phyloP scores from a whole-genome alignment of 2,797 vertebrate genomes.

The Paratrypauchen microcephalus region DNA sequence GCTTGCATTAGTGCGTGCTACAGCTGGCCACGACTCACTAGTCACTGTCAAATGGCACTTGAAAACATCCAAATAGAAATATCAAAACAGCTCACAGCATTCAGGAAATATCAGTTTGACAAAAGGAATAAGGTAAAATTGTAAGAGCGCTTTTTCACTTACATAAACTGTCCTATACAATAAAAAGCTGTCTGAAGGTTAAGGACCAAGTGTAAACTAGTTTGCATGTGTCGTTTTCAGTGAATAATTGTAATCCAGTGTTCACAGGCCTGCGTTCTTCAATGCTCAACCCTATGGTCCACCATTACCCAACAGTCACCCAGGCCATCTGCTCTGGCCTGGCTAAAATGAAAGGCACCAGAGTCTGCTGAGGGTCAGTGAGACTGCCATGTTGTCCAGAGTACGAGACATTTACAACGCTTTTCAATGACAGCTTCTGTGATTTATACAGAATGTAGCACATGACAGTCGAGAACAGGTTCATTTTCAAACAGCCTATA shows the following conservation, averaged over 20 bases:
- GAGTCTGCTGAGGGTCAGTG: slow-evolving; percentile 75
- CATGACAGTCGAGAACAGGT: slow-evolving; percentile 32
- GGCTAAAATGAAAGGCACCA: slow-evolving; percentile 79
- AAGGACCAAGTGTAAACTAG: slow-evolving; percentile 44
- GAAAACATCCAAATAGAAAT: slow-evolving; percentile 79
- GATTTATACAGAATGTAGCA: slow-evolving; percentile 12
- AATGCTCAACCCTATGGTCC: slow-evolving; percentile 57
- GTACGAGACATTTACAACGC: slow-evolving; percentile 38
- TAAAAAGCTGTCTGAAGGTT: slow-evolving; percentile 53
- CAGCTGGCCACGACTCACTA: slow-evolving; percentile 94
- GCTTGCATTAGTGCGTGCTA: slow-evolving; percentile 93
- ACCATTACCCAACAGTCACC: slow-evolving; percentile 61
- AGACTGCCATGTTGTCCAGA: slow-evolving; percentile 66
- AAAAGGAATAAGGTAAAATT: slow-evolving; percentile 63
- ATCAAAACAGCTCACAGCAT: slow-evolving; percentile 72
- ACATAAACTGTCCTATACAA: slow-evolving; percentile 61
- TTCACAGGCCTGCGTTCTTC: slow-evolving; percentile 40
- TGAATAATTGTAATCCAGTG: slow-evolving; percentile 39
- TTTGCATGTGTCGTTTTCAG: slow-evolving; percentile 15
- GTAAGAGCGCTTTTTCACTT: slow-evolving; percentile 56
- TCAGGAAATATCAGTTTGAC: slow-evolving; percentile 66
- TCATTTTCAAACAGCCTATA: slow-evolving; percentile 51
- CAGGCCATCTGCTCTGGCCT: slow-evolving; percentile 60
- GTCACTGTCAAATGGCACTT: slow-evolving; percentile 96
- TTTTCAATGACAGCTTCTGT: slow-evolving; percentile 20